Evolutionary conservation across 1,140 invertebrate genomes (phyloP), one percentile per base, ranked within the genome.

Genomic region (Listronotus bonariensis): DNA sequence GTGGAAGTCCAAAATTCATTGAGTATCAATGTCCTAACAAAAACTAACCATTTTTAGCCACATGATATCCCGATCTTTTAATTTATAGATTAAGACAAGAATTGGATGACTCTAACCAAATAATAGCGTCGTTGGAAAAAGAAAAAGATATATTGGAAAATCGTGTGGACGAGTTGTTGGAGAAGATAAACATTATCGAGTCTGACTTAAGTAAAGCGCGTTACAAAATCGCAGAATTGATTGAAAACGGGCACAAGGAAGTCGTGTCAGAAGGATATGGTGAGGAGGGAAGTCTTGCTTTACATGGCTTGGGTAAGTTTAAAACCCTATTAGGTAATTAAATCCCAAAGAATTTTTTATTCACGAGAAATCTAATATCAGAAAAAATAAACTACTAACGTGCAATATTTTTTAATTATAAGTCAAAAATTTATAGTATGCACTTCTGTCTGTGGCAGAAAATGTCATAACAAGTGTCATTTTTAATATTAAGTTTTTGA

Each of bases 181-280:
- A 82, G 67, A 81, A 82, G 9, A 83, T 86, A 74, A 78, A 80
- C 0, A 76, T 84, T 7, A 74, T 86, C 3, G 82, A 83, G 3
- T 71, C 75, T 3, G 83, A 87, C 52, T 67, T 87, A 45, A 77
- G 82, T 38, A 75, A 80, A 0, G 80, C 86, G 3, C 83, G 86
- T 70, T 76, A 83, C 55, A 86, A 86, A 73, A 82, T 88, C 6
- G 76, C 82, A 0, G 82, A 85, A 54, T 75, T 87, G 7, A 77
- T 84, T 59, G 78, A 81, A 17, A 80, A 81, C 56, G 82, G 79
- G 8, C 77, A 81, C 49, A 85, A 84, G 26, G 87, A 88, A 74
- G 79, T 87, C 18, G 83, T 89, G 12, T 85, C 85, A 2, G 87
- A 88, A 75, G 87, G 87, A 62, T 88, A 82, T 65, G 84, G 84